Conservation (phyloP, 2,797 vertebrate species). For the Myotis pilosus region DNA sequence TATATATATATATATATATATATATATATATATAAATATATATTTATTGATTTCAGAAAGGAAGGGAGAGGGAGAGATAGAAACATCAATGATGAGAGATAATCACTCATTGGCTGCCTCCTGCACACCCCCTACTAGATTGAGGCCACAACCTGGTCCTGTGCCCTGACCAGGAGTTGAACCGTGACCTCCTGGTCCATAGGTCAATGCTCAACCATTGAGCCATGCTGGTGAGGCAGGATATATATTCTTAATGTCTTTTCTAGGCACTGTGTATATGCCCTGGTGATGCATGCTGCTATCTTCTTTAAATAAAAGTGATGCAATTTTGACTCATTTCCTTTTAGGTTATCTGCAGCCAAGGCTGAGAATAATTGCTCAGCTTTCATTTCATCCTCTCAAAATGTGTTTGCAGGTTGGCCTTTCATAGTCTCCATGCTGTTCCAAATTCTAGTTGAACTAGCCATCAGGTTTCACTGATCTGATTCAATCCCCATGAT, state of each 20-base stretch:
- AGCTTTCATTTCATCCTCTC: not conserved
- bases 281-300: not conserved
- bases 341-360: slow-evolving; percentile 28
- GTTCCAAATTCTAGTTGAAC: slow-evolving; percentile 22
- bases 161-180: no score
- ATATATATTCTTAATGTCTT: slow-evolving; percentile 14
- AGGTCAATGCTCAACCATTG: no score
- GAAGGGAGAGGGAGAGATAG: no score
- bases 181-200: no score
- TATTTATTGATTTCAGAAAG: no score
- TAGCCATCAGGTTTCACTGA: not conserved
- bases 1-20: no score
- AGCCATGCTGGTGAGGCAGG: no score
- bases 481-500: not conserved
- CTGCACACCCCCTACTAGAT: no score
- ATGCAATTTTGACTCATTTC: slow-evolving; percentile 31
- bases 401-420: not conserved
- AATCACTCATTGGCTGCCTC: no score
- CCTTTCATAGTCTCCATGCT: not conserved
- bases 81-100: no score
- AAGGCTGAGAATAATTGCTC: slow-evolving; percentile 30
- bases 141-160: no score
- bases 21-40: no score
- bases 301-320: slow-evolving; percentile 38
- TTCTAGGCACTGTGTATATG: not conserved